Conservation (phyloP, 2,113 vertebrate species). For the Desmodus rotundus region DNA sequence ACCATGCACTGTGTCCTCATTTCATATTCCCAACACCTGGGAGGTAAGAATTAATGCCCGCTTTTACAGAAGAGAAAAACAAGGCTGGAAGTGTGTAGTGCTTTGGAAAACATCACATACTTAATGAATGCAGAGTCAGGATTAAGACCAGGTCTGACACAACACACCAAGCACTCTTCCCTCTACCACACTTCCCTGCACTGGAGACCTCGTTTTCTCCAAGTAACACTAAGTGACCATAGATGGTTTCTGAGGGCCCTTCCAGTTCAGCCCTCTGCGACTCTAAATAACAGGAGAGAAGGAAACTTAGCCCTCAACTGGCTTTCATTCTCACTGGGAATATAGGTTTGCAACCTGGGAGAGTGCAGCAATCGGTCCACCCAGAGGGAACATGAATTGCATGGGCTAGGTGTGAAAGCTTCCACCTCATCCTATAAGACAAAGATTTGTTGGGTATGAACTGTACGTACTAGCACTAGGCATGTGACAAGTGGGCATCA, state of each 20-base stretch:
- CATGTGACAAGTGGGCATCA: not conserved
- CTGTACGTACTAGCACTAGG: not conserved
- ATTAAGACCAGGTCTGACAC: not conserved
- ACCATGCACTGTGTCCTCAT: not conserved
- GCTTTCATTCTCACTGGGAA: not conserved
- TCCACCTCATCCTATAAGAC: not conserved
- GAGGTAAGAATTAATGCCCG: not conserved
- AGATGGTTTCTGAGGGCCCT: not conserved
- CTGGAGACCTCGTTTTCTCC: not conserved
- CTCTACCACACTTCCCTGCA: not conserved
- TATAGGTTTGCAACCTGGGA: not conserved
- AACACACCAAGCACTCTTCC: not conserved
- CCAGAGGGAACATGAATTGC: not conserved
- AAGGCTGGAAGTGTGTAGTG: not conserved
- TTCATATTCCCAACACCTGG: not conserved
- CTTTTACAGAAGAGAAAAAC: not conserved
- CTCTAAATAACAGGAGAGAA: not conserved
- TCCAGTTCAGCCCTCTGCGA: not conserved
- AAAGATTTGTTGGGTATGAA: not conserved
- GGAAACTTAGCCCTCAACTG: not conserved
- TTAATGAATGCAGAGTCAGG: not conserved
- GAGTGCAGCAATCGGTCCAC: not conserved
- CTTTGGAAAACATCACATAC: not conserved
- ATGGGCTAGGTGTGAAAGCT: not conserved
- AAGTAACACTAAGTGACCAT: not conserved